Conservation (phyloP, 2,888 invertebrate species). For the Balanococcus diminutus region DNA sequence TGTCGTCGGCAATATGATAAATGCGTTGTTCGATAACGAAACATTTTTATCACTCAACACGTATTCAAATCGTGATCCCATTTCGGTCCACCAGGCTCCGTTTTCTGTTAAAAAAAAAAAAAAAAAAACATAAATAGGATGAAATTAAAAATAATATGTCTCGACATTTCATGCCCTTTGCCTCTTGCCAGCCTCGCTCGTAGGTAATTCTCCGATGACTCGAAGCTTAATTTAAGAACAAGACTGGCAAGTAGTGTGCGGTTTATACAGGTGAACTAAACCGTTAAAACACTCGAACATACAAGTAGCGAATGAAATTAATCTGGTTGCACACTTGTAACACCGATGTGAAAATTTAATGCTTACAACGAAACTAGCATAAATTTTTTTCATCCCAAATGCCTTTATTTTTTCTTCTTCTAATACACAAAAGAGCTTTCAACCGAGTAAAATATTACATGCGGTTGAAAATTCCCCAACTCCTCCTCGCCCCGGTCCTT, state of each 20-base stretch:
- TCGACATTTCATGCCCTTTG: too few species aligned
- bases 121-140: not conserved
- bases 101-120: constrained; percentile 23
- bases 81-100: constrained; percentile 42
- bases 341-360: not conserved
- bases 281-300: not conserved
- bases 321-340: not conserved
- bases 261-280: not conserved
- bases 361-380: not conserved
- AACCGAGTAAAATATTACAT: not conserved
- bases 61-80: constrained; percentile 26
- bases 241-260: not conserved
- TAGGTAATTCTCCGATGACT: not conserved
- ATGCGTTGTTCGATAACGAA: constrained; percentile 46
- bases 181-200: not conserved
- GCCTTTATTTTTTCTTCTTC: not conserved
- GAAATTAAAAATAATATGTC: not conserved
- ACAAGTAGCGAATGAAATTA: not conserved
- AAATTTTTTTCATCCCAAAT: not conserved
- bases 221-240: not conserved
- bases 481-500: not conserved
- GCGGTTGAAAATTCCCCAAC: not conserved
- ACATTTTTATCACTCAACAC: constrained; percentile 15
- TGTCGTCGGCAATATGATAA: constrained; percentile 33
- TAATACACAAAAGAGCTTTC: not conserved